Base-by-base conservation (phyloP, 2,113 vertebrate genomes). In the Nettapus auritus region DNA sequence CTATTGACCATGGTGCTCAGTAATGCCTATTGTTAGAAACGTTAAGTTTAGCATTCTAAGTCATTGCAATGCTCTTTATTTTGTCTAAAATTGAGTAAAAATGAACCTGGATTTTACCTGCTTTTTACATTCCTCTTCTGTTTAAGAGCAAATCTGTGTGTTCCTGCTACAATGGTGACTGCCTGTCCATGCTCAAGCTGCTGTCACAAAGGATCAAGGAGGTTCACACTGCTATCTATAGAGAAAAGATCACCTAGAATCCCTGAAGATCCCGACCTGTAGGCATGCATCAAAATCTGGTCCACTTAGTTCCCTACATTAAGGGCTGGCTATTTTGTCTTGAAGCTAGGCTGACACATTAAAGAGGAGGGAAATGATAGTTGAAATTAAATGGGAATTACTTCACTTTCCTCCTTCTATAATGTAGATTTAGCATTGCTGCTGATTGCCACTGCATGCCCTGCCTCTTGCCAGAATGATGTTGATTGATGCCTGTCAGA, bases 221-320 rank as follows among this genome's bases (percentile, higher is more conserved):
- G 13, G 23, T 38, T 89, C 57, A 20, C 15, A 31, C 36, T 56
- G 33, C 36, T 86, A 21, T 57, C 71, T 74, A 0, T 12, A 57
- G 85, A 90, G n/a, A 86, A 91, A 50, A 29, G 50, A 70, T 50
- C 94, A 83, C 36, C 56, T 97, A 76, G 55, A 90, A 57, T 20
- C 34, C 29, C 11, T 23, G 74, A 50, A 88, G 50, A 55, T 90
- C 31, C 40, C 86, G 76, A 93, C 82, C 55, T 86, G 31, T 0
- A 3, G 36, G 31, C 34, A 57, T 22, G 28, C 60, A 86, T 86
- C 80, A 91, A 90, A 88, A 67, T 80, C 60, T 86, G 14, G 31
- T 59, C 52, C 40, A 19, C 68, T 42, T 68, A 31, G 36, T 81
- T 90, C 90, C 66, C 9, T 46, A 12, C 22, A 46, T 70, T 8